These are phyloP conservation scores for Cataglyphis cursor DNA, from an alignment of 2,888 invertebrate species.

Conservation along the genomic window DNA sequence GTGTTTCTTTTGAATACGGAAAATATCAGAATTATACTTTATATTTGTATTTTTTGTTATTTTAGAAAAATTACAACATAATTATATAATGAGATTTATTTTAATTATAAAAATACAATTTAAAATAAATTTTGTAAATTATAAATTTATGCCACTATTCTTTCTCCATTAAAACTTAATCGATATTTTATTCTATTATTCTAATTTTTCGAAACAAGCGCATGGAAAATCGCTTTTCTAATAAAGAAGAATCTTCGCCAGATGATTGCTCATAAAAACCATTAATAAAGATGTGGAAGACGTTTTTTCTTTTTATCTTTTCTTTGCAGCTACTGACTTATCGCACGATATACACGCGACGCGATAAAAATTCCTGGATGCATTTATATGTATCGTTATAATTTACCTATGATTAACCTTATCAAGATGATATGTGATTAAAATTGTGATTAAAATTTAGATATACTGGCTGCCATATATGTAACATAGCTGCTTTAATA, in stretches of 20 bases:
- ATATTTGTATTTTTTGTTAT: neutral
- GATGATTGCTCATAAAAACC: neutral
- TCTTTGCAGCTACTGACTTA: conserved; percentile 3
- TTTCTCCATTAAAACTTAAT: neutral
- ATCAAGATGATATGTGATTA: conserved; percentile 21
- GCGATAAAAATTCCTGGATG: neutral
- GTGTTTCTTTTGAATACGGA: neutral
- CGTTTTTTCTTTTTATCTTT: neutral
- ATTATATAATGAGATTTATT: neutral
- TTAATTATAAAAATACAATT: neutral
- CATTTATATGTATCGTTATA: conserved; percentile 1
- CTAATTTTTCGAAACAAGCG: neutral
- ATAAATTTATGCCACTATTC: neutral
- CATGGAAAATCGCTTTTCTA: neutral
- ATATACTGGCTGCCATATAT: neutral
- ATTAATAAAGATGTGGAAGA: neutral
- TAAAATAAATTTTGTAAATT: neutral
- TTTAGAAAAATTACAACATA: neutral
- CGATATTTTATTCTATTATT: neutral
- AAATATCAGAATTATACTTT: neutral
- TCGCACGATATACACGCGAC: neutral
- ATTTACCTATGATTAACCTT: conserved; percentile 26
- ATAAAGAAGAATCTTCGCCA: neutral
- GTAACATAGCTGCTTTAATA: neutral
- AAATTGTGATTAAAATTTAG: neutral